A percentile compares a stretch with the other conserved stretches of the same genome.
Evolutionary conservation across 2,113 vertebrate species (phyloP).

Genomic region (Cryptomyrus ogoouensis): DNA sequence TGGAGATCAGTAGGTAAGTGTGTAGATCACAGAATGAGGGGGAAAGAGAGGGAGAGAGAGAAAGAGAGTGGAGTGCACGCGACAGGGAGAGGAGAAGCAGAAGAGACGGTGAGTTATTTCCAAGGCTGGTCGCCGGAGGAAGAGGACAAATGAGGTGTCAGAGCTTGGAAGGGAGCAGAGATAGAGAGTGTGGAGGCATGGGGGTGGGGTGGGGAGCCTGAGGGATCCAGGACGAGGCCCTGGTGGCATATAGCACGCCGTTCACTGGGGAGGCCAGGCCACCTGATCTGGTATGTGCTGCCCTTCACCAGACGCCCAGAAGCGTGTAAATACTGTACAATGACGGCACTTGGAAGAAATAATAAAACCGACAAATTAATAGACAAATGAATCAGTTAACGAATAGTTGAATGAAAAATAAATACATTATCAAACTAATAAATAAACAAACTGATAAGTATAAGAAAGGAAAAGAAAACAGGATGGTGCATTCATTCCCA

Average conservation of each 20-base stretch:
- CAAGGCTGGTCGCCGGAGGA: conserved; percentile 5
- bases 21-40: background rate
- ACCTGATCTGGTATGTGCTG: background rate
- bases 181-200: background rate
- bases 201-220: background rate
- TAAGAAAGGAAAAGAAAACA: background rate
- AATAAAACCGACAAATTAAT: background rate
- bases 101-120: conserved; percentile 24
- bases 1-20: background rate
- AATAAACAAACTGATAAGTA: background rate
- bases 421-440: background rate
- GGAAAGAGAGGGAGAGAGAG: too few relatives aligned
- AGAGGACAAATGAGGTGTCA: conserved; percentile 26
- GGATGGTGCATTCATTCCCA: background rate
- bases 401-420: background rate
- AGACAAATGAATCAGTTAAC: background rate
- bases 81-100: background rate
- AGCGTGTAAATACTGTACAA: background rate
- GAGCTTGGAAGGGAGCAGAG: conserved; percentile 9
- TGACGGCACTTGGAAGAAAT: background rate
- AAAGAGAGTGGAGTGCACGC: background rate
- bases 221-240: background rate
- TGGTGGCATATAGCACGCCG: background rate
- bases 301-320: background rate
- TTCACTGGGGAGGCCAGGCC: background rate